Evolutionary conservation across 2,797 vertebrate species (phyloP).

Genomic region (Euthynnus affinis): DNA sequence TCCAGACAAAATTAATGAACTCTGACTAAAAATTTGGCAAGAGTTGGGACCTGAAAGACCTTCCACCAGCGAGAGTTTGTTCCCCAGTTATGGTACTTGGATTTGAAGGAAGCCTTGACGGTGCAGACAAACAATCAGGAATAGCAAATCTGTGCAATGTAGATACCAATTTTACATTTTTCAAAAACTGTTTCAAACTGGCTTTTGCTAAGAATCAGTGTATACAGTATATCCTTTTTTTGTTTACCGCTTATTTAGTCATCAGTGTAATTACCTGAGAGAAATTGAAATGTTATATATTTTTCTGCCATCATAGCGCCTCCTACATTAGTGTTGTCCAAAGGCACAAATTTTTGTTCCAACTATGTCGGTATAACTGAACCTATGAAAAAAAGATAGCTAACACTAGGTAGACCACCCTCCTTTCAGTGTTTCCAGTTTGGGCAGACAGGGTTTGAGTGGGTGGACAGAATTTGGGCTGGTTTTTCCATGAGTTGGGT

Average conservation of each 20-base stretch:
- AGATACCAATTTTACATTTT: not conserved
- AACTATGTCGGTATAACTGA: not conserved
- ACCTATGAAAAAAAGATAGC: too few species aligned
- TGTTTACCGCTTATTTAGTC: not conserved
- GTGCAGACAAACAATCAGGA: constrained; percentile 33
- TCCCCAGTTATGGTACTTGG: constrained; percentile 24
- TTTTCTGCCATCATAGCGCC: not conserved
- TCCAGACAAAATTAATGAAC: constrained; percentile 64
- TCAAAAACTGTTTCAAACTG: not conserved
- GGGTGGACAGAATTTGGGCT: too few species aligned
- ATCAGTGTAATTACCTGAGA: too few species aligned
- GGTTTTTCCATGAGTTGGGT: too few species aligned
- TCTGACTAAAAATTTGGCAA: constrained; percentile 59
- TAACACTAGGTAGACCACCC: too few species aligned
- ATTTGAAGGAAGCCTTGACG: constrained; percentile 27
- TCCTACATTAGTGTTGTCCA: not conserved
- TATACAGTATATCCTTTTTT: not conserved
- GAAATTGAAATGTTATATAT: too few species aligned
- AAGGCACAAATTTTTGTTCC: not conserved
- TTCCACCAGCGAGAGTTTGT: constrained; percentile 29
- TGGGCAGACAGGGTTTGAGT: too few species aligned
- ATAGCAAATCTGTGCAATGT: not conserved
- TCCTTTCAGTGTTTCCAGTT: too few species aligned
- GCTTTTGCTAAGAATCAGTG: not conserved
- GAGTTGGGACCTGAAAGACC: constrained; percentile 26